These are phyloP conservation scores for Enteromius anoplus DNA, from an alignment of 2,797 vertebrate species.

Conservation along the genomic window DNA sequence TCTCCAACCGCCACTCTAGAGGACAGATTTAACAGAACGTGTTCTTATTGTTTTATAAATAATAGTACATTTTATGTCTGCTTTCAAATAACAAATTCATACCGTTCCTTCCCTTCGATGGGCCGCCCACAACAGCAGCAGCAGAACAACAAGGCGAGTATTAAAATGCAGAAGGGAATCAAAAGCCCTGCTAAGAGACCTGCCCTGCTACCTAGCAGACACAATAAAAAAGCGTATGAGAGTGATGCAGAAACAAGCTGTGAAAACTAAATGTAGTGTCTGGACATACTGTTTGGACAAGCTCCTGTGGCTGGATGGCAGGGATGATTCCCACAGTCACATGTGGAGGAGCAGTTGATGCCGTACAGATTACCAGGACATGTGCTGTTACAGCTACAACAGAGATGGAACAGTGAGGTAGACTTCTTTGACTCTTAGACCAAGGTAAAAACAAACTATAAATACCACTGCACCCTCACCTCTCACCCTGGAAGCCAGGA, in stretches of 20 bases:
- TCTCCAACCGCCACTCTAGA: constrained; percentile 76
- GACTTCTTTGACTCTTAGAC: constrained; percentile 3
- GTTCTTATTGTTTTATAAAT: background rate
- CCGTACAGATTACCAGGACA: constrained; percentile 84
- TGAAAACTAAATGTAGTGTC: constrained; percentile 8
- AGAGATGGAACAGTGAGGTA: background rate
- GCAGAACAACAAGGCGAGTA: constrained; percentile 82
- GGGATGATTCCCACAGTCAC: constrained; percentile 79
- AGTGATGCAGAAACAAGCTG: background rate
- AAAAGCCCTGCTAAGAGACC: constrained; percentile 81
- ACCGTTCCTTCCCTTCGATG: constrained; percentile 84
- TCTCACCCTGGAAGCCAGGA: constrained; percentile 86
- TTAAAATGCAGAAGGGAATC: constrained; percentile 82
- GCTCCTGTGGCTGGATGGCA: constrained; percentile 81
- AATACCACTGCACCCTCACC: constrained; percentile 73
- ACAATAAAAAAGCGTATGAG: constrained; percentile 19
- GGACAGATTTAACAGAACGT: background rate
- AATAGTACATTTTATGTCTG: background rate
- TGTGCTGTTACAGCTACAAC: constrained; percentile 88
- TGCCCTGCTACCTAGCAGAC: constrained; percentile 60
- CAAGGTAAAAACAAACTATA: constrained; percentile 32
- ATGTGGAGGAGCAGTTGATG: constrained; percentile 85
- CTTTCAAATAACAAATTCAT: constrained; percentile 31
- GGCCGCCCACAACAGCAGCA: constrained; percentile 82
- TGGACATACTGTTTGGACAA: constrained; percentile 82